Percentiles rank a stretch among this genome's conserved stretches.
Conservation (phyloP, 2,888 invertebrate genomes). For the Deroplatys truncata region DNA sequence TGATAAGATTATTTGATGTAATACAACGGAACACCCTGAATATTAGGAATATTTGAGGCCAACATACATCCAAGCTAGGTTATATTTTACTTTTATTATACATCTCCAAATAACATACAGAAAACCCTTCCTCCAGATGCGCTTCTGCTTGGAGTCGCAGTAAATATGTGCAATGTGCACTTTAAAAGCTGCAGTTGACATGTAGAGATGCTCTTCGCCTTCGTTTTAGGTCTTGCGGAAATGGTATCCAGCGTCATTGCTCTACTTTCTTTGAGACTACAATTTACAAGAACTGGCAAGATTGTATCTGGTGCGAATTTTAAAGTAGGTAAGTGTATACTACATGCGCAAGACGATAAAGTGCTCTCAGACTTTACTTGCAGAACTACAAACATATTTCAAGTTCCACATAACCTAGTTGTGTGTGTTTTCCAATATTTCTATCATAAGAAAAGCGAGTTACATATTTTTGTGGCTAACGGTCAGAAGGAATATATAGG, state of each 20-base stretch:
- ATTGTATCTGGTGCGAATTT: neutral
- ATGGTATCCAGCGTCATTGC: neutral
- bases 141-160: neutral
- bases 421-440: too few species aligned
- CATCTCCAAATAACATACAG: neutral
- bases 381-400: too few species aligned
- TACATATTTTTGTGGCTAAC: too few species aligned
- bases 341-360: neutral
- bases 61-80: neutral
- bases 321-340: neutral
- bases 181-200: neutral
- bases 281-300: neutral
- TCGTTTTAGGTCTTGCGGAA: neutral
- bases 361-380: too few species aligned
- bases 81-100: neutral
- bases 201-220: neutral
- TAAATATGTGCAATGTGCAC: neutral
- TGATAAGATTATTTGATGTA: too few species aligned
- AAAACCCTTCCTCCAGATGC: neutral
- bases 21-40: too few species aligned
- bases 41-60: too few species aligned
- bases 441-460: too few species aligned
- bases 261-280: neutral
- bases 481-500: too few species aligned
- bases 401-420: too few species aligned